Base-by-base conservation (phyloP, 2,888 invertebrate species). In the Oscheius sp. region DNA sequence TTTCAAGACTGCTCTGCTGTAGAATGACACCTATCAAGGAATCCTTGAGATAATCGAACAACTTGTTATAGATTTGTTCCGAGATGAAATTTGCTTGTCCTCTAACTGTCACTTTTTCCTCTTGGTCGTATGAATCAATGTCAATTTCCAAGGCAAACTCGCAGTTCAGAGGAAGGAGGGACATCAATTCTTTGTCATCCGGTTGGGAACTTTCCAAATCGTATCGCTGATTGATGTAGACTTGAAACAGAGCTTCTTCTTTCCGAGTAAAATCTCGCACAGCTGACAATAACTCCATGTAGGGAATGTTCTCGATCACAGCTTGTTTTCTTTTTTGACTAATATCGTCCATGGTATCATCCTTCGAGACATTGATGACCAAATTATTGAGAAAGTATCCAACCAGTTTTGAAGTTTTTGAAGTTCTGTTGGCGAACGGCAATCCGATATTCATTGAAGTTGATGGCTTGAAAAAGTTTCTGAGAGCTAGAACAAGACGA, bases 201-300 rank as follows among this genome's bases (percentile, higher is more conserved):
- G 68, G 66, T 32, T 74, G 76, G 51, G 74, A 79, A 51, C 60
- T 77, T 57, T 84, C 84, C 73, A 87, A 63, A 32, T 80, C 83
- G 70, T 87, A 87, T 9, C 87, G 79, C 57, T 85, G 85, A 66
- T 87, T 87, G 11, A 87, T 50, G 68, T 79, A 85, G 32, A 86
- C 78, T 0, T 84, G 78, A 59, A 79, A 83, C 7, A 81, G 65
- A 4, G 51, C 7, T 1, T 70, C 42, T 10, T 60, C 70, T 48
- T 60, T 59, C 35, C 11, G 2, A 10, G 21, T n/a, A 58, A 21
- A 58, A 2, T n/a, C 48, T 35, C 47, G 65, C 9, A 51, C 21
- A 35, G 32, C 70, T 51, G 13, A 35, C 10, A 70, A 2, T n/a
- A 76, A 47, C n/a, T 60, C n/a, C 33, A 48, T 35, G 53, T 58